Evolutionary conservation across 2,113 vertebrate genomes (phyloP).

Genomic region (Calonectris borealis): DNA sequence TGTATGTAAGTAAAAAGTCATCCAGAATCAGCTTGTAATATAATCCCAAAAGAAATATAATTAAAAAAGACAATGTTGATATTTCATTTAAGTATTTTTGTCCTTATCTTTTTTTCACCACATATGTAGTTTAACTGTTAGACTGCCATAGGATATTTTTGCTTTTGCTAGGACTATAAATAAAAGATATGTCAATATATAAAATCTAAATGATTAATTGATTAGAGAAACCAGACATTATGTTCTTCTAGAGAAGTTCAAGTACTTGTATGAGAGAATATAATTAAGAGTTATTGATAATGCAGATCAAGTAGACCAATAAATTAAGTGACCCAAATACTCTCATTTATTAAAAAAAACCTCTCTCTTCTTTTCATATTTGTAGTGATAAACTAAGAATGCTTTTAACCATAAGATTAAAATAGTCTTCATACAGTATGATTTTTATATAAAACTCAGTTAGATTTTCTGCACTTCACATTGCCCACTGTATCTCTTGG

Average conservation of each 20-base stretch:
- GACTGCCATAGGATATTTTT: not conserved
- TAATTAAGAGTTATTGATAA: not conserved
- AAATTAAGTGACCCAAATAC: not conserved
- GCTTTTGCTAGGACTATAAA: not conserved
- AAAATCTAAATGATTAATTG: not conserved
- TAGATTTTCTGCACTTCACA: not conserved
- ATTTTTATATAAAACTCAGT: not conserved
- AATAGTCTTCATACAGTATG: not conserved
- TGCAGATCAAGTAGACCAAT: not conserved
- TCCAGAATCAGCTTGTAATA: not conserved
- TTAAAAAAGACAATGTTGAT: not conserved
- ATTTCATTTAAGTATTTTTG: not conserved
- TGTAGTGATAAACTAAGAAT: not conserved
- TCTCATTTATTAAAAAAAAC: not conserved
- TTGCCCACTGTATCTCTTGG: not conserved
- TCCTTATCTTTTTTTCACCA: not conserved
- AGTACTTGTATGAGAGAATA: not conserved
- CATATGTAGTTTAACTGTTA: not conserved
- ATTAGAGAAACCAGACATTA: not conserved
- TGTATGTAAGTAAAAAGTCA: not conserved
- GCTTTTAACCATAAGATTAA: not conserved
- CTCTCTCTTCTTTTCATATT: not conserved
- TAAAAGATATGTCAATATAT: not conserved
- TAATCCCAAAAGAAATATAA: not conserved
- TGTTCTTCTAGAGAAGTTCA: not conserved